phyloP scores from a whole-genome alignment of 2,113 vertebrate genomes.

The Strigops habroptila region DNA sequence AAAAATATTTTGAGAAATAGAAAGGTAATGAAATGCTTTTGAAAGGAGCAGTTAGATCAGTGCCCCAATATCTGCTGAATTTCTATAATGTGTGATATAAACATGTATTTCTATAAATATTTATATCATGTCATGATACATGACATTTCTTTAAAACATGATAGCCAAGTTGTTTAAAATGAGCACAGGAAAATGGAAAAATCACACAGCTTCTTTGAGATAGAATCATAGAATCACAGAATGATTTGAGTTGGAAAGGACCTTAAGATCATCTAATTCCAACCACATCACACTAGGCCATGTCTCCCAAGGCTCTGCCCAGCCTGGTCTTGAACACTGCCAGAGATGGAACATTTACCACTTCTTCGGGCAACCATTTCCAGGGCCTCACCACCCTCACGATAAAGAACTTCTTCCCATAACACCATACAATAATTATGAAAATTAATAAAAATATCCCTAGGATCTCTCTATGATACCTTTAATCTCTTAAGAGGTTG shows the following conservation, averaged over 20 bases:
- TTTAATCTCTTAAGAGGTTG: background rate
- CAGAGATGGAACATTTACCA: background rate
- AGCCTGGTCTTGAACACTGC: background rate
- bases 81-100: background rate
- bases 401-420: background rate
- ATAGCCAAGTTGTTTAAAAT: background rate
- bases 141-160: background rate
- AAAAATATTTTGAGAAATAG: background rate
- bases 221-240: background rate
- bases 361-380: background rate
- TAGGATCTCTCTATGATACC: rapidly evolving
- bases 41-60: background rate
- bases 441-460: background rate
- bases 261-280: too few species aligned
- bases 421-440: background rate
- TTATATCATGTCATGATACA: background rate
- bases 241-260: too few species aligned
- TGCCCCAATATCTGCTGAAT: background rate
- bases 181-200: background rate
- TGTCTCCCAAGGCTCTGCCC: background rate
- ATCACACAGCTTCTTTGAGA: background rate
- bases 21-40: background rate
- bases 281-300: too few species aligned
- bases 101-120: background rate
- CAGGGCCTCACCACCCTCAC: background rate